Percentiles rank a stretch among this genome's conserved stretches.
Conservation (phyloP, 2,888 invertebrate genomes). For the Ennomos quercinarius region DNA sequence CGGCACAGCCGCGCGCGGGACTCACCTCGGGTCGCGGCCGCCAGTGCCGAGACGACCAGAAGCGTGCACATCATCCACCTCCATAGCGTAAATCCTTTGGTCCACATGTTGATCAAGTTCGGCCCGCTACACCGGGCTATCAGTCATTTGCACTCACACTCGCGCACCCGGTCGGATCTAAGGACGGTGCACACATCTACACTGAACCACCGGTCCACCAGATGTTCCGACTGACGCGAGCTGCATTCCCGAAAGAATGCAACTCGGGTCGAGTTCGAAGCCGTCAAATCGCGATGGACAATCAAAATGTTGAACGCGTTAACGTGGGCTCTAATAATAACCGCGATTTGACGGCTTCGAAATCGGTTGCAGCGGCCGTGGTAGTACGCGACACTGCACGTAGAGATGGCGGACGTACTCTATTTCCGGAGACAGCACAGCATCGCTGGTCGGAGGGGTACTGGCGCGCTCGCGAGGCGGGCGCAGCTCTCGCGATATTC, state of each 20-base stretch:
- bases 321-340: conserved; percentile 60
- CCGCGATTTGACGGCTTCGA: conserved; percentile 72
- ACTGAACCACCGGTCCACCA: conserved; percentile 62
- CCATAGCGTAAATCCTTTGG: conserved; percentile 80
- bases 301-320: conserved; percentile 43
- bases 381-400: conserved; percentile 67
- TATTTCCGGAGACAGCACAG: conserved; percentile 86
- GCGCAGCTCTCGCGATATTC: conserved; percentile 71
- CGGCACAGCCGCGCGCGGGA: conserved; percentile 34
- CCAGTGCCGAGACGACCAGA: conserved; percentile 74
- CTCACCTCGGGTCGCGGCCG: conserved; percentile 80
- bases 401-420: conserved; percentile 73
- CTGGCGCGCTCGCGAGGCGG: conserved; percentile 72
- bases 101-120: conserved; percentile 81
- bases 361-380: conserved; percentile 53
- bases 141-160: conserved; percentile 84
- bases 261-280: conserved; percentile 61
- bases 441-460: conserved; percentile 86
- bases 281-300: conserved; percentile 62
- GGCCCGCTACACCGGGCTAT: conserved; percentile 76
- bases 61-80: conserved; percentile 81
- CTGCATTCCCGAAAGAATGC: conserved; percentile 69
- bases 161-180: conserved; percentile 82
- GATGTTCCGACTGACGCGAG: conserved; percentile 54
- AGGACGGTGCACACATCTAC: conserved; percentile 72